Evolutionary conservation across 92 coral and sea anemone genomes (phyloP), one percentile per base, ranked within the genome.

Genomic region (Micromussa lordhowensis): DNA sequence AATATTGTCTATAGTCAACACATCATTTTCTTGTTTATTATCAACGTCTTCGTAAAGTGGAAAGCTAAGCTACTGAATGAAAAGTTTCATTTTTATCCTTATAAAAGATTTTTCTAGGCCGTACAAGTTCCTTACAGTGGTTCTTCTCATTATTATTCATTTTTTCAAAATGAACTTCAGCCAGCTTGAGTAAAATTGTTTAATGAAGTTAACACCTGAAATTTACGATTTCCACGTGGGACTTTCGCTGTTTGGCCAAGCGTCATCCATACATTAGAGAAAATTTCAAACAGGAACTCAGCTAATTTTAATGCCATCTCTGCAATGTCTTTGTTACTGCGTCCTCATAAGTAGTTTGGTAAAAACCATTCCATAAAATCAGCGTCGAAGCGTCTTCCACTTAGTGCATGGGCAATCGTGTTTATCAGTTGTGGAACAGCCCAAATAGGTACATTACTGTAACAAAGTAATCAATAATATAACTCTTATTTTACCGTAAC

Each of bases 391-490:
- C 86, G 68, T 40, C 86, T 81, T n/a, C 91, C 94, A 87, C 91
- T 83, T 21, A 82, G 71, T 32, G 90, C 91, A 87, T n/a, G n/a
- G n/a, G n/a, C n/a, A n/a, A n/a, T n/a, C n/a, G n/a, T n/a, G n/a
- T n/a, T n/a, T n/a, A n/a, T 91, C 88, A 15, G 94, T 36, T 82
- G 6, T 68, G 94, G 76, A 69, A 16, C 61, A 34, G 86, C 91
- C 94, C 94, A 91, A 22, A 73, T 61, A 14, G 94, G 91, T 12
- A 91, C 88, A 87, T 84, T 44, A 29, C 94, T 91, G 53, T n/a
- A n/a, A n/a, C n/a, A n/a, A n/a, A n/a, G n/a, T n/a, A n/a, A n/a
- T n/a, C n/a, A n/a, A n/a, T n/a, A n/a, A n/a, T n/a, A n/a, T n/a
- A n/a, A n/a, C n/a, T n/a, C n/a, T n/a, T n/a, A n/a, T n/a, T n/a